These are phyloP conservation scores for Piscicola geometra DNA, from an alignment of 2,888 invertebrate genomes.

Conservation along the genomic window DNA sequence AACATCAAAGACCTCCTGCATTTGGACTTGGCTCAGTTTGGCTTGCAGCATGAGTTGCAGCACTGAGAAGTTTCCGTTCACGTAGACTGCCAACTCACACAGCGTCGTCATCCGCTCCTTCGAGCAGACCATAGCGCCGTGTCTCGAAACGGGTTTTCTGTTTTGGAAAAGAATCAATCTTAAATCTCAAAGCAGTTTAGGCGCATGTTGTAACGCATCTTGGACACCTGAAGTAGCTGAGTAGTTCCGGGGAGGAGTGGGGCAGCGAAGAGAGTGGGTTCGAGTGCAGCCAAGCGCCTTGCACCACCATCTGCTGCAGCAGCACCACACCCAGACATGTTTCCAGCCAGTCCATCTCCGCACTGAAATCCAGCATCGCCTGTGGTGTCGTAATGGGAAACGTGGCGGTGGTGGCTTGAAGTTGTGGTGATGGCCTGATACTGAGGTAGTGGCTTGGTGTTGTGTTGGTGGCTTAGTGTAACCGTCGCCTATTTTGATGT, in stretches of 20 bases:
- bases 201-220: background rate
- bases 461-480: background rate
- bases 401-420: background rate
- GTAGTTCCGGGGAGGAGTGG: slow-evolving; percentile 64
- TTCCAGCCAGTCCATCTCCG: slow-evolving; percentile 82
- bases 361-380: slow-evolving; percentile 92
- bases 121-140: background rate
- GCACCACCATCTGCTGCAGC: slow-evolving; percentile 79
- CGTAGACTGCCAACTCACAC: slow-evolving; percentile 1
- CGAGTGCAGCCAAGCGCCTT: slow-evolving; percentile 75
- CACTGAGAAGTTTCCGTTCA: background rate
- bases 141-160: background rate
- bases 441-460: background rate
- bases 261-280: slow-evolving; percentile 69
- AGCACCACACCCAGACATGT: slow-evolving; percentile 71
- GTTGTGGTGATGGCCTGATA: too few relatives aligned
- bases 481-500: background rate
- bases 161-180: background rate
- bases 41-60: background rate
- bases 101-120: background rate
- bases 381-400: slow-evolving; percentile 60
- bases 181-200: background rate
- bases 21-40: background rate
- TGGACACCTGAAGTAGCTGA: slow-evolving; percentile 42
- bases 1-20: background rate